These are phyloP conservation scores for Orycteropus afer DNA, from an alignment of 2,113 vertebrate genomes.

Conservation along the genomic window DNA sequence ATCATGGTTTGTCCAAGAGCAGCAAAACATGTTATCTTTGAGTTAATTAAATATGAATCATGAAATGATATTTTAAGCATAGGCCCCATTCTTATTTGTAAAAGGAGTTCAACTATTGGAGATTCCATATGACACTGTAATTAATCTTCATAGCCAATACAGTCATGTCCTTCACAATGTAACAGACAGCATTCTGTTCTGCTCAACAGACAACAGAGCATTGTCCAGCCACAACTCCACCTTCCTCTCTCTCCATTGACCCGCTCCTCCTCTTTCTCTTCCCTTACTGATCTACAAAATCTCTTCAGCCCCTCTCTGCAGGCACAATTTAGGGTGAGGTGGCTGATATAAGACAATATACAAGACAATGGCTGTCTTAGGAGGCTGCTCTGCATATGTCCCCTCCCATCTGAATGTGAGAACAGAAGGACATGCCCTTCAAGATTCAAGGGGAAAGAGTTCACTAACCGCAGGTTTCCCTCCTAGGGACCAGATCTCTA, in stretches of 20 bases:
- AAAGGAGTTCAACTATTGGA: not conserved
- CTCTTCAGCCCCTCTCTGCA: not conserved
- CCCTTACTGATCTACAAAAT: not conserved
- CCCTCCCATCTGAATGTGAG: not conserved
- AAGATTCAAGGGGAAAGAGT: not conserved
- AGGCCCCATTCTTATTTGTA: not conserved
- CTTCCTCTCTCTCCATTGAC: not conserved
- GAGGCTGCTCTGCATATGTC: not conserved
- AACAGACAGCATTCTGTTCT: not conserved
- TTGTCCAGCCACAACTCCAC: not conserved
- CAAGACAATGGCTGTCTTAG: not conserved
- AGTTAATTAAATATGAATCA: slow-evolving; percentile 3
- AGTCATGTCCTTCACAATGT: not conserved
- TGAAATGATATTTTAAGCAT: not conserved
- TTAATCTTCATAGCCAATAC: not conserved
- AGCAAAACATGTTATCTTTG: not conserved
- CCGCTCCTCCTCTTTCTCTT: not conserved
- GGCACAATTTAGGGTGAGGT: not conserved
- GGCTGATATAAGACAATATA: too few species aligned
- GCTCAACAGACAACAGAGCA: not conserved
- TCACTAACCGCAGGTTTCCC: not conserved
- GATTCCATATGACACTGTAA: not conserved
- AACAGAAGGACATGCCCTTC: not conserved
- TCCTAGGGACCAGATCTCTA: too few species aligned
- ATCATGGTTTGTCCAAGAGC: not conserved